Evolutionary conservation across 2,113 vertebrate genomes (phyloP).

Genomic region (Chrysemys picta): DNA sequence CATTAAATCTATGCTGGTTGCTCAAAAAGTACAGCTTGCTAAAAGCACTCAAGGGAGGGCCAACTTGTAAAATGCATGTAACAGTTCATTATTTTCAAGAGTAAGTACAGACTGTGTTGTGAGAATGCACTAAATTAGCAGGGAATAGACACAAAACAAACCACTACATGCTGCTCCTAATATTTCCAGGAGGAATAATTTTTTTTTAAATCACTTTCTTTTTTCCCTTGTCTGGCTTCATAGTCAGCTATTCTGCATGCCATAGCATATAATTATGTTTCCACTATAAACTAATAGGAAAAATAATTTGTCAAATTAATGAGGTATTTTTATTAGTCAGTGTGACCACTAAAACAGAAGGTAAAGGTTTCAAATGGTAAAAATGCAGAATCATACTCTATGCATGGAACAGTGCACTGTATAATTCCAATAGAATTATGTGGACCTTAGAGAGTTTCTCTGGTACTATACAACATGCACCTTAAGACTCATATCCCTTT

Average conservation of each 20-base stretch:
- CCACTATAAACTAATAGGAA: neutral
- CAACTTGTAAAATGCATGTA: conserved; percentile 54
- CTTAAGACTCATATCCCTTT: accelerated
- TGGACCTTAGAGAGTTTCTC: neutral
- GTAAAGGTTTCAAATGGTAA: neutral
- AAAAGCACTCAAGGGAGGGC: conserved; percentile 66
- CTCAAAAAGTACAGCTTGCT: conserved; percentile 50
- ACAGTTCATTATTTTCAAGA: conserved; percentile 63
- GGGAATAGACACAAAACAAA: neutral
- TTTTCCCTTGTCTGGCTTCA: neutral
- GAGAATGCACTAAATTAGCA: conserved; percentile 48
- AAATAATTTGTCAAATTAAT: neutral
- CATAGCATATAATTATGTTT: neutral
- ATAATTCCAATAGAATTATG: neutral
- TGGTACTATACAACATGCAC: accelerated
- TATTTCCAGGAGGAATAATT: neutral
- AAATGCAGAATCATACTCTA: neutral
- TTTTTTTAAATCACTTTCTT: neutral
- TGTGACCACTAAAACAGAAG: neutral
- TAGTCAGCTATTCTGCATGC: neutral
- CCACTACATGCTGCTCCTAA: neutral
- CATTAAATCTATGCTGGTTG: conserved; percentile 50
- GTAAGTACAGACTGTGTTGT: neutral
- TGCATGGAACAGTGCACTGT: neutral
- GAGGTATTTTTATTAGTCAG: neutral